Percentiles rank a stretch among this genome's conserved stretches.
phyloP scores from a whole-genome alignment of 2,113 vertebrate genomes.

The Fukomys damarensis region DNA sequence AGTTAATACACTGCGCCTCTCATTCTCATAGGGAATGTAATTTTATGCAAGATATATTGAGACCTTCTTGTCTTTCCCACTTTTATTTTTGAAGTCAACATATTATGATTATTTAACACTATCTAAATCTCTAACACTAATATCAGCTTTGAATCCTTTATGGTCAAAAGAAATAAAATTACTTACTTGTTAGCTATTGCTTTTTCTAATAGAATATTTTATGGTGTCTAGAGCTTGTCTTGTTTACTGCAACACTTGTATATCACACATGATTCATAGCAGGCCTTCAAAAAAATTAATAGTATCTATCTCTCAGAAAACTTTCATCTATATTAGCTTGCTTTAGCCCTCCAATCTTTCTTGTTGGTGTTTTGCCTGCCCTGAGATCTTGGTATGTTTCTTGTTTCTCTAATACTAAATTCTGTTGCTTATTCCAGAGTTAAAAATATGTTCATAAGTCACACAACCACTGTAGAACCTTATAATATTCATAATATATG shows the following conservation, averaged over 20 bases:
- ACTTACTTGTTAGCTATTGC: background rate
- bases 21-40: background rate
- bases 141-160: background rate
- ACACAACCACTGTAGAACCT: background rate
- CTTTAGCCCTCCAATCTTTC: background rate
- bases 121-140: background rate
- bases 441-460: background rate
- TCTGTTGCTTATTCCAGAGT: background rate
- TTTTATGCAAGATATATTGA: background rate
- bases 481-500: background rate
- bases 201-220: background rate
- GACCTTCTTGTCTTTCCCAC: background rate
- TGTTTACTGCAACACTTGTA: background rate
- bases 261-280: background rate
- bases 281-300: background rate
- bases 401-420: background rate
- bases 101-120: background rate
- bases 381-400: background rate
- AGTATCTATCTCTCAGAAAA: background rate
- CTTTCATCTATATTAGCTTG: background rate
- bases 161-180: background rate
- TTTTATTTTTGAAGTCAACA: background rate
- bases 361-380: background rate
- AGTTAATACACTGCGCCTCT: background rate
- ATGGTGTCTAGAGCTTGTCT: background rate